Percentiles rank a stretch among this genome's conserved stretches.
Conservation (phyloP, 2,888 invertebrate genomes). For the Scrobipalpa atriplicella region DNA sequence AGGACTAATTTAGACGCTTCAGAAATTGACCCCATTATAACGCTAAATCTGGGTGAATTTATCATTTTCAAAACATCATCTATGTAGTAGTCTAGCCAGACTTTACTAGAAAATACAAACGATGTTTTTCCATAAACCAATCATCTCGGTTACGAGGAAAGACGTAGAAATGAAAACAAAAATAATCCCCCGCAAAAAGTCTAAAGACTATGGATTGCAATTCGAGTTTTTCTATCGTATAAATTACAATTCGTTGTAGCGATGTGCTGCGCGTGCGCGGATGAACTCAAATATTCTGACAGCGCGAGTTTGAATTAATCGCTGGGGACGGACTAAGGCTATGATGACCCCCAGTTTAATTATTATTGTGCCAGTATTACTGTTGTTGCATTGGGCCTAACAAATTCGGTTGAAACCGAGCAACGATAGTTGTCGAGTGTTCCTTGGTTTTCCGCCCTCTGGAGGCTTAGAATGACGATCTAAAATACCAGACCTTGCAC, state of each 20-base stretch:
- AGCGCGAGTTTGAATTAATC: slow-evolving; percentile 27
- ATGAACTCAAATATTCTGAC: slow-evolving; percentile 30
- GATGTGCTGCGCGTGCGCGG: slow-evolving; percentile 20
- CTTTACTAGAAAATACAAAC: background rate
- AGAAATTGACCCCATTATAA: no score
- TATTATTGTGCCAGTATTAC: no score
- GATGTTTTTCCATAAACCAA: background rate
- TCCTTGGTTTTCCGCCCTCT: no score
- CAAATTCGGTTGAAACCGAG: background rate
- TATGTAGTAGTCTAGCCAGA: no score
- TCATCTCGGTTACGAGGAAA: background rate
- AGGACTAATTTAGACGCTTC: no score
- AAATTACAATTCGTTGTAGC: slow-evolving; percentile 28
- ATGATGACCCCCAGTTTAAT: slow-evolving; percentile 3
- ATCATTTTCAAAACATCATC: no score
- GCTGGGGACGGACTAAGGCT: background rate
- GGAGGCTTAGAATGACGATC: no score
- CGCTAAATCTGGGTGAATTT: no score
- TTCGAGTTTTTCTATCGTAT: slow-evolving; percentile 30
- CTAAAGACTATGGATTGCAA: slow-evolving; percentile 16
- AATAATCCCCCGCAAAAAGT: slow-evolving; percentile 23
- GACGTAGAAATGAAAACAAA: slow-evolving; percentile 19
- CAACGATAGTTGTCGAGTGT: no score
- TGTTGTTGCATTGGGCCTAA: background rate
- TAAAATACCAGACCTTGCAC: no score